Conservation (phyloP, 1,140 invertebrate genomes). For the Nixonia krombeini region DNA sequence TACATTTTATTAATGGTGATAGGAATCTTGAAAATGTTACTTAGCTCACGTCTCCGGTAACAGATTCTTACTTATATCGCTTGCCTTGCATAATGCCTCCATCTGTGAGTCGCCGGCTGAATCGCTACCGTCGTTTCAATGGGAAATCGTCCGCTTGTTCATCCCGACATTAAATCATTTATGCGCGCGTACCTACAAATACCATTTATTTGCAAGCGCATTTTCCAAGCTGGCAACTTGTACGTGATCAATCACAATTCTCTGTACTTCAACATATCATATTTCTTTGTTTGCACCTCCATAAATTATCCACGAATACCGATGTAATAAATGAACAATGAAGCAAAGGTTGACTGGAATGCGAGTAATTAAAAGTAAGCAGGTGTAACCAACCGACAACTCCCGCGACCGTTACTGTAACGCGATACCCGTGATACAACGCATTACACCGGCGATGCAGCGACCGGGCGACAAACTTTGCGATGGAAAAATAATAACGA, state of each 20-base stretch:
- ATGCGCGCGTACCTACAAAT: neutral
- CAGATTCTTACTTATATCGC: conserved; percentile 9
- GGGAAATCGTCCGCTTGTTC: conserved; percentile 15
- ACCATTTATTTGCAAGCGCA: neutral
- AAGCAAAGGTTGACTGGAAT: too few species aligned
- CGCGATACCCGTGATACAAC: too few species aligned
- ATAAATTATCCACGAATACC: too few species aligned
- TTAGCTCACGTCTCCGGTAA: conserved; percentile 3
- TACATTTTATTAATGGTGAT: conserved; percentile 11
- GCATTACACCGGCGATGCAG: too few species aligned
- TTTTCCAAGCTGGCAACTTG: neutral
- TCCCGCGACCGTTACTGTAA: too few species aligned
- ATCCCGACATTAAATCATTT: conserved; percentile 25
- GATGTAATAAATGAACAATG: too few species aligned
- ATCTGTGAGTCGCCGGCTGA: conserved; percentile 21
- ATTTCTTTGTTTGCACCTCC: too few species aligned
- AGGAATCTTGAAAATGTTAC: conserved; percentile 16
- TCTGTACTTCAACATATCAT: neutral
- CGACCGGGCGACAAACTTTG: too few species aligned
- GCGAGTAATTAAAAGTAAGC: too few species aligned
- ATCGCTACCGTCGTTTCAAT: conserved; percentile 8
- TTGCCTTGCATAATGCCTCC: conserved; percentile 26
- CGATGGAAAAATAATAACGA: too few species aligned
- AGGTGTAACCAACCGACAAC: too few species aligned
- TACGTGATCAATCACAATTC: neutral